Base-by-base conservation (phyloP, 2,113 vertebrate genomes). In the Gallinago undulata region DNA sequence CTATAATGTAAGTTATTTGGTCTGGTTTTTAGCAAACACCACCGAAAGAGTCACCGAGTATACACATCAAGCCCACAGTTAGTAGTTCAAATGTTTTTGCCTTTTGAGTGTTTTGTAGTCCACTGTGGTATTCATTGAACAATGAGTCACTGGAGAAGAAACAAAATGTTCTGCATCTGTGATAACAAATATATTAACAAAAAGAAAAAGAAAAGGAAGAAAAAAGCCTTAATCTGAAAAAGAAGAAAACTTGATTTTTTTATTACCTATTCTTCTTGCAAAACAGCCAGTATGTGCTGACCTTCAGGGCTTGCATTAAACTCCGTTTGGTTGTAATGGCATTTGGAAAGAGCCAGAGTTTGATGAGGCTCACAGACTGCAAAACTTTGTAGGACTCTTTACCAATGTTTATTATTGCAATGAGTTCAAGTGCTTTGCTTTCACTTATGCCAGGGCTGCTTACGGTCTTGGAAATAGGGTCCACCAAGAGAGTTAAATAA, bases 71-170 rank as follows among this genome's bases (percentile, higher is more conserved):
- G 60, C 10, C 16, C 82, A 76, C 30, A 67, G 57, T 56, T 41
- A 82, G 59, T 43, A 94, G 77, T 92, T 97, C 75, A 91, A 82
- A 90, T 92, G 47, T 10, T 86, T 86, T 64, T 86, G 23, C 51
- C 50, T 80, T 86, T 57, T 16, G 31, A 21, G 55, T 81, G 28
- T 81, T 84, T 68, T 89, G 60, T 48, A 63, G 76, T 91, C 59
- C 13, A 41, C 8, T 37, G 67, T n/a, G 9, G 14, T 43, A 84
- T 55, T 83, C 76, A 62, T 11, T 35, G 10, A 94, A 59, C 68
- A 85, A 19, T 84, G 82, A 97, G 51, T 93, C 94, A 93, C 25
- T 35, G 35, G 28, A 79, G 70, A 90, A 94, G 45, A 76, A 56
- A 80, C 59, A 66, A 83, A 80, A 35, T 35, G 45, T 70, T 80